Evolutionary conservation across 2,113 vertebrate species (phyloP).

Genomic region (Anas platyrhynchos): DNA sequence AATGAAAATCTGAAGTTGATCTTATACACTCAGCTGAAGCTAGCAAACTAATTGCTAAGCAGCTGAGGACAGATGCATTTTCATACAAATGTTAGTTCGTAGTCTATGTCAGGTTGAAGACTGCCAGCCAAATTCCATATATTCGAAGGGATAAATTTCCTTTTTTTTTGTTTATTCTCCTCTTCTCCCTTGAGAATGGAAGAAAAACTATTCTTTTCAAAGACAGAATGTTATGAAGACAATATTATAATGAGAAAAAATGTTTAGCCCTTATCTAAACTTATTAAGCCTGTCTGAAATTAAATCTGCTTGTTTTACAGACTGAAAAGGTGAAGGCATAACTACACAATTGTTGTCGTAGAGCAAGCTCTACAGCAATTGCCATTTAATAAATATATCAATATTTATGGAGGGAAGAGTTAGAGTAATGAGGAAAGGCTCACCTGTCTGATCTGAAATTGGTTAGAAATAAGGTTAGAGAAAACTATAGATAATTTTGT

Average conservation of each 20-base stretch:
- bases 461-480: not conserved
- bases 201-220: slow-evolving; percentile 11
- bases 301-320: not conserved
- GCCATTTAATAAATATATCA: not conserved
- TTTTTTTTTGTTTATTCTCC: too few species aligned
- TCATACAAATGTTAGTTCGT: not conserved
- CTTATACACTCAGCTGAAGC: not conserved
- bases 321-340: not conserved
- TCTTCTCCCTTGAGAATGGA: not conserved
- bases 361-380: not conserved
- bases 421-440: not conserved
- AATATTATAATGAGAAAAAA: slow-evolving; percentile 31
- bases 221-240: not conserved
- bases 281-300: not conserved
- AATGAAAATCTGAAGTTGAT: not conserved
- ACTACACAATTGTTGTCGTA: not conserved
- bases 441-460: not conserved
- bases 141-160: not conserved
- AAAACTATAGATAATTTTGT: not conserved
- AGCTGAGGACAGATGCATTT: not conserved
- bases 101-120: not conserved
- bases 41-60: not conserved
- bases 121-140: not conserved
- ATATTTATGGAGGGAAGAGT: not conserved
- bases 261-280: not conserved